Conservation (phyloP, 2,797 vertebrate species). For the Chloroceryle inda region DNA sequence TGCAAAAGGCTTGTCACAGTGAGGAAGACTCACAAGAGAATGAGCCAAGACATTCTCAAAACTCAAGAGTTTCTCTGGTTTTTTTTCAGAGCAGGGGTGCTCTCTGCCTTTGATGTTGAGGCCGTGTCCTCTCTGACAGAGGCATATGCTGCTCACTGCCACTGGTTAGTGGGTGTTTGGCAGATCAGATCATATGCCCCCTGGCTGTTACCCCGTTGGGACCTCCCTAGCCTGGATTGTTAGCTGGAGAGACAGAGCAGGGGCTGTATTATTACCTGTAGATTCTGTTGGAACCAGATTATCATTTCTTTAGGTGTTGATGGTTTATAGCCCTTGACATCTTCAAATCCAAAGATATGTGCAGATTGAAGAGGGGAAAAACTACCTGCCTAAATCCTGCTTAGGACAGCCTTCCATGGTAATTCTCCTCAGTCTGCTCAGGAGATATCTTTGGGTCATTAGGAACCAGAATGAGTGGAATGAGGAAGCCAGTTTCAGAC, state of each 20-base stretch:
- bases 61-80: neutral
- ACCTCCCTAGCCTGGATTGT: neutral
- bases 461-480: neutral
- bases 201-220: neutral
- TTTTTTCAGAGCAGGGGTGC: neutral
- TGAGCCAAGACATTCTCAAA: neutral
- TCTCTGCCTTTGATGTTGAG: neutral
- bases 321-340: neutral
- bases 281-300: neutral
- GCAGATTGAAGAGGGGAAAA: neutral
- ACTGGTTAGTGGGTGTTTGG: neutral
- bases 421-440: neutral
- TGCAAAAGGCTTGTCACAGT: neutral
- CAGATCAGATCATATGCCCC: neutral
- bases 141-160: neutral
- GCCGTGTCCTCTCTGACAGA: too few species aligned
- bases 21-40: neutral
- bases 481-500: neutral
- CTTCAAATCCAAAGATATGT: neutral
- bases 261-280: neutral
- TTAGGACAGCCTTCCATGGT: rapidly evolving
- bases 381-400: neutral
- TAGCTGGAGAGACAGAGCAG: neutral
- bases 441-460: neutral
- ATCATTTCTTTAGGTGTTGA: neutral